Percentiles rank a stretch among this genome's conserved stretches.
Evolutionary conservation across 2,113 vertebrate genomes (phyloP).

Genomic region (Xenus cinereus): DNA sequence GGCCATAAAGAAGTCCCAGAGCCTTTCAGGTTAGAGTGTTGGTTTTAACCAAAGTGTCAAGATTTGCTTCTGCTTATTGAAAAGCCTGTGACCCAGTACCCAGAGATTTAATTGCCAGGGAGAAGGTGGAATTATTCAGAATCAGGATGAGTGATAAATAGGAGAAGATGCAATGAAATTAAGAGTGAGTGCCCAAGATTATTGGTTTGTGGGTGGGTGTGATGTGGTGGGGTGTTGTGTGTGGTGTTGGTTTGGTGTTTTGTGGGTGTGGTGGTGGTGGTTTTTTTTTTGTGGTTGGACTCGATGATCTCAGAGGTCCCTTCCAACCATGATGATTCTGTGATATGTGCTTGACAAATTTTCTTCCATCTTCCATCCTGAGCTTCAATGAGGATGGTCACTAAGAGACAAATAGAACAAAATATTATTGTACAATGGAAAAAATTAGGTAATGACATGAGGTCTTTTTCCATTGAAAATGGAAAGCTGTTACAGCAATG

Average conservation of each 20-base stretch:
- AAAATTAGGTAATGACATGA: not conserved
- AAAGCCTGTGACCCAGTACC: not conserved
- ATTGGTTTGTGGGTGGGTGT: no score
- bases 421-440: not conserved
- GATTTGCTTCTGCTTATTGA: not conserved
- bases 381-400: not conserved
- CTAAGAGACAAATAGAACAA: not conserved
- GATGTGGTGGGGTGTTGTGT: no score
- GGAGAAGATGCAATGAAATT: not conserved
- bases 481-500: not conserved
- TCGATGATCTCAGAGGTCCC: no score
- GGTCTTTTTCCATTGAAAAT: not conserved
- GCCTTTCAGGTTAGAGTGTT: not conserved
- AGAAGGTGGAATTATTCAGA: not conserved
- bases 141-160: not conserved
- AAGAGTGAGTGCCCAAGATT: not conserved
- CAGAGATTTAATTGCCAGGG: not conserved
- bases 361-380: not conserved
- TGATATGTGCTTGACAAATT: not conserved
- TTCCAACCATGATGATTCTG: no score
- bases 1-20: not conserved
- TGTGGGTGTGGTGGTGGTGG: no score
- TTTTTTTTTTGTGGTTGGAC: no score
- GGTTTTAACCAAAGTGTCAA: not conserved
- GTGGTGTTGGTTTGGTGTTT: no score